Percentiles rank a stretch among this genome's conserved stretches.
phyloP scores from a whole-genome alignment of 2,113 vertebrate species.

The Prionailurus viverrinus region DNA sequence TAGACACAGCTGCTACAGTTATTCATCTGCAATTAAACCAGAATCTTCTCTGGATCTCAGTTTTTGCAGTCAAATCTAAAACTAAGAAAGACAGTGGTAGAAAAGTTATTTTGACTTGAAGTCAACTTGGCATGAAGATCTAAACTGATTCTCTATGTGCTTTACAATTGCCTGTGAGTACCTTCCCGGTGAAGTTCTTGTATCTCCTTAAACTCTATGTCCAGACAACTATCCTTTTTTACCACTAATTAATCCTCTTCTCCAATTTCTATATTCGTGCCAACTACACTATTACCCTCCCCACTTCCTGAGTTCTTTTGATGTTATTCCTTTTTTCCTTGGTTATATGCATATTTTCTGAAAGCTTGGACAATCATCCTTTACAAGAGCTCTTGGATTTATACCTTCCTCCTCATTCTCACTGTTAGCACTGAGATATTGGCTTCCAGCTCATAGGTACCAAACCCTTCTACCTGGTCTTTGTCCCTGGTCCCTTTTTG shows the following conservation, averaged over 20 bases:
- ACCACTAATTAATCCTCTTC: not conserved
- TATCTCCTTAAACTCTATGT: not conserved
- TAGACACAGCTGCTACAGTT: constrained; percentile 7
- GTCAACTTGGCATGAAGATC: not conserved
- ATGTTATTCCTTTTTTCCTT: not conserved
- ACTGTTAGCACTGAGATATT: not conserved
- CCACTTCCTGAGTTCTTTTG: not conserved
- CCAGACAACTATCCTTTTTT: not conserved
- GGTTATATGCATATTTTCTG: not conserved
- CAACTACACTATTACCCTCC: not conserved
- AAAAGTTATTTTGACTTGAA: constrained; percentile 53
- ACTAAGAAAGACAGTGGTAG: not conserved
- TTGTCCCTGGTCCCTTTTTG: not conserved
- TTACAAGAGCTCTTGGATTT: not conserved
- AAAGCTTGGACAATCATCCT: not conserved
- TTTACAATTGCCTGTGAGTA: not conserved
- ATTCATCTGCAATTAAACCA: constrained; percentile 8
- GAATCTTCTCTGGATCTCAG: not conserved
- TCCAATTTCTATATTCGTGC: constrained; percentile 19
- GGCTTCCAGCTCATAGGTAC: not conserved
- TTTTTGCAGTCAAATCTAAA: constrained; percentile 27
- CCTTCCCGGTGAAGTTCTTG: constrained; percentile 28
- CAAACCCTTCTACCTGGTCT: not conserved
- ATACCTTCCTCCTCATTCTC: not conserved
- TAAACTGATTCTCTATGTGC: constrained; percentile 8